Base-by-base conservation (phyloP, 2,797 vertebrate genomes). In the Spea hammondii region DNA sequence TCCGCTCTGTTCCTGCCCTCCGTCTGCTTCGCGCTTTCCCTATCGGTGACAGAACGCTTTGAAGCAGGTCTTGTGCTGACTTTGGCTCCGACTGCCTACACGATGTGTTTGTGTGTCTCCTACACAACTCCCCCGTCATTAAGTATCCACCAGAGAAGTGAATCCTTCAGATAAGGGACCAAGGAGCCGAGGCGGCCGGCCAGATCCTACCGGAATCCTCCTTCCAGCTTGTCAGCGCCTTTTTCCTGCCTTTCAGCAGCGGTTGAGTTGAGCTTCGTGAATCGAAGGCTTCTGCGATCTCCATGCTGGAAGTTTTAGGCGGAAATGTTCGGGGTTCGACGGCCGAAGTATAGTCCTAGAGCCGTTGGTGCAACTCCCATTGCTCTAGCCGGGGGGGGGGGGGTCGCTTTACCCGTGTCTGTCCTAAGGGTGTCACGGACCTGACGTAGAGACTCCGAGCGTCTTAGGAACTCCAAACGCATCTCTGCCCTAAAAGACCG, bases 81-180 rank as follows among this genome's bases (percentile, higher is more conserved):
- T 70, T 70, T 69, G 65, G 71, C 78, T 79, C 8, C 12, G 49
- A 8, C 50, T 53, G 12, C 60, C 67, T 8, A 53, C 51, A 60
- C 64, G 62, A 54, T 79, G 10, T 59, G 53, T n/a, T 13, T 7
- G 47, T 7, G 9, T 44, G 53, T 55, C 47, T 46, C 48, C 57
- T 64, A 3, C 47, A 46, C 1, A 49, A 14, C 46, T 50, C 54
- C 64, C 55, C 70, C 54, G 44, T 64, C 48, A 54, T 73, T 77
- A 66, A 77, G 76, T 76, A 60, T 77, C 74, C 74, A 65, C 12
- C 53, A 66, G 44, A 72, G 73, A 76, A 51, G 74, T 62, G 74
- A 81, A 77, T 77, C 74, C 71, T 10, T 62, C 4, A 82, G 79
- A 82, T 82, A 82, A 82, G 74, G 46, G 65, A 68, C 79, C 70